Conservation (phyloP, 2,797 vertebrate species). For the Mus minutoides region DNA sequence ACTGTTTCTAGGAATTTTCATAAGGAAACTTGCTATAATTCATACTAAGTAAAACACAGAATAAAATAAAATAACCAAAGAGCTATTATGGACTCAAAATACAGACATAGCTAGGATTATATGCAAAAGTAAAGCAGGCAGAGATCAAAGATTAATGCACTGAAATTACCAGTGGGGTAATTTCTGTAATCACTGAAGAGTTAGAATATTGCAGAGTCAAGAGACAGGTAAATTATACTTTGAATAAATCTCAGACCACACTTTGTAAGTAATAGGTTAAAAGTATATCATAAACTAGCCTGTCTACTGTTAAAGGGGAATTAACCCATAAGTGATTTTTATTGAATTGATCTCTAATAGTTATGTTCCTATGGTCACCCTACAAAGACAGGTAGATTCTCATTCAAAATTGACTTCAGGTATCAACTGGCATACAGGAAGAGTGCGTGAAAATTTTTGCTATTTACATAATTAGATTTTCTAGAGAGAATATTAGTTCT, state of each 20-base stretch:
- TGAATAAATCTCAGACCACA: background rate
- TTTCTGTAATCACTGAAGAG: background rate
- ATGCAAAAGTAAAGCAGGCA: background rate
- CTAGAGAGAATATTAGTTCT: background rate
- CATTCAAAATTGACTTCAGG: background rate
- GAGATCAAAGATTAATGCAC: background rate
- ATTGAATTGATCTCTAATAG: background rate
- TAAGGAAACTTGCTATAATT: background rate
- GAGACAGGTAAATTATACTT: background rate
- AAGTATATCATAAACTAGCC: background rate
- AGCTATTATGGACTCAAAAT: background rate
- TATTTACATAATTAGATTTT: background rate
- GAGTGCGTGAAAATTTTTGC: background rate
- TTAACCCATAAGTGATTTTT: background rate
- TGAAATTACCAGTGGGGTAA: background rate
- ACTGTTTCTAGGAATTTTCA: background rate
- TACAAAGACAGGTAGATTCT: background rate
- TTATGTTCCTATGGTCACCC: background rate
- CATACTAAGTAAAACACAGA: background rate
- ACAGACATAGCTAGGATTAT: background rate
- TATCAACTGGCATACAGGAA: background rate
- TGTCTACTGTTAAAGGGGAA: background rate
- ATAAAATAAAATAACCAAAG: background rate
- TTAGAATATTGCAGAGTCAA: background rate
- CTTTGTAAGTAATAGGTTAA: background rate